Evolutionary conservation across 2,113 vertebrate genomes (phyloP).

Genomic region (Lucifuga dentata): DNA sequence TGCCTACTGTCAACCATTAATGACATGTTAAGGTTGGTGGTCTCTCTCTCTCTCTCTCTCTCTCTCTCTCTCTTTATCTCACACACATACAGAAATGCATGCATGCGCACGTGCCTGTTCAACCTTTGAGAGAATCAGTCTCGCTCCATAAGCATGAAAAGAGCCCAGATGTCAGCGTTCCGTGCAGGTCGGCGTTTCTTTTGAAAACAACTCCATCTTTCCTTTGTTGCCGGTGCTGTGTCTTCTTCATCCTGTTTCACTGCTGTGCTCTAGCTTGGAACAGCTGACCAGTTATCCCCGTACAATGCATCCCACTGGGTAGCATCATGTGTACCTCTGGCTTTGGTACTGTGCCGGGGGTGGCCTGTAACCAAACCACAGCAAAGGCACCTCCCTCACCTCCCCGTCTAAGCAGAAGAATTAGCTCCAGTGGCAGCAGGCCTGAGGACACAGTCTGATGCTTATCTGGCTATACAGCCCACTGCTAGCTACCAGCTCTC

Average conservation of each 20-base stretch:
- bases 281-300: not conserved
- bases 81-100: constrained; percentile 31
- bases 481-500: constrained; percentile 28
- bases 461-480: constrained; percentile 58
- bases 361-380: constrained; percentile 48
- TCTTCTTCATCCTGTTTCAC: constrained; percentile 45
- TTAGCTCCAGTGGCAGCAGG: constrained; percentile 28
- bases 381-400: constrained; percentile 46
- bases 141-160: constrained; percentile 72
- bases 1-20: constrained; percentile 49
- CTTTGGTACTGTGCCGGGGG: constrained; percentile 6
- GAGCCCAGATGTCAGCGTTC: constrained; percentile 70
- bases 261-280: constrained; percentile 4
- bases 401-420: constrained; percentile 29
- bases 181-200: constrained; percentile 23
- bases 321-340: constrained; percentile 22
- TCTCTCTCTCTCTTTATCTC: constrained; percentile 3
- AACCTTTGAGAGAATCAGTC: constrained; percentile 70
- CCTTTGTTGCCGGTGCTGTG: constrained; percentile 35
- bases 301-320: constrained; percentile 14
- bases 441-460: constrained; percentile 54
- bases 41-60: too few relatives aligned
- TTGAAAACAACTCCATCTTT: constrained; percentile 55
- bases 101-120: constrained; percentile 33
- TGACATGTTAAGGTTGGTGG: constrained; percentile 49